Percentiles rank a stretch among this genome's conserved stretches.
phyloP scores from a whole-genome alignment of 2,888 invertebrate species.

The Hypolimnas misippus region DNA sequence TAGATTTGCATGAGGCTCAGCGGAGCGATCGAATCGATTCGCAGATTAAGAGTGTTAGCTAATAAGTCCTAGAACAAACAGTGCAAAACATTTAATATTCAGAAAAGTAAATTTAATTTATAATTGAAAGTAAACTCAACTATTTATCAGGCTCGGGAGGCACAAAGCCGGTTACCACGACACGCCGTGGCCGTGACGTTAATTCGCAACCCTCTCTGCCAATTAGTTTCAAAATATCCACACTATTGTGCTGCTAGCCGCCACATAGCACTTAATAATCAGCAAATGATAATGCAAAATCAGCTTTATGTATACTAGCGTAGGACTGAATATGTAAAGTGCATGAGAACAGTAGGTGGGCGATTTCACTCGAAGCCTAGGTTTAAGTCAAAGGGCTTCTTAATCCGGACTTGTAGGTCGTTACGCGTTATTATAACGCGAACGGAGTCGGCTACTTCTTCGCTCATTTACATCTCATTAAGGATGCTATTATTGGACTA shows the following conservation, averaged over 20 bases:
- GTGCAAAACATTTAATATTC: conserved; percentile 22
- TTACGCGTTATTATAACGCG: conserved; percentile 84
- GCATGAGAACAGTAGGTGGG: conserved; percentile 54
- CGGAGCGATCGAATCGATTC: conserved; percentile 7
- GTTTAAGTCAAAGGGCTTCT: conserved; percentile 84
- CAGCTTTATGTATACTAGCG: conserved; percentile 45
- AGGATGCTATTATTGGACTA: conserved; percentile 77
- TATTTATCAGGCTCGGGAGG: conserved; percentile 56
- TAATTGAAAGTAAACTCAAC: conserved; percentile 56
- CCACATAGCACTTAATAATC: conserved; percentile 70
- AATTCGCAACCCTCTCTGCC: conserved; percentile 84
- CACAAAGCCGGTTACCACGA: conserved; percentile 68
- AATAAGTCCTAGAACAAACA: conserved; percentile 2
- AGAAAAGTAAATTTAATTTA: conserved; percentile 35
- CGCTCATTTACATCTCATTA: conserved; percentile 85
- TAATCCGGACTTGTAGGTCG: conserved; percentile 84
- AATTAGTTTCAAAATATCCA: conserved; percentile 83
- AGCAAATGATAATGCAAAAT: conserved; percentile 44
- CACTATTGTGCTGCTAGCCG: conserved; percentile 78
- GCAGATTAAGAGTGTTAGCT: neutral
- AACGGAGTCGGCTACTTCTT: conserved; percentile 77
- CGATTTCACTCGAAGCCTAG: conserved; percentile 68
- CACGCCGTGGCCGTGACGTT: conserved; percentile 76
- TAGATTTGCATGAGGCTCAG: conserved; percentile 36
- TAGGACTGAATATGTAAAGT: conserved; percentile 49